Conservation (phyloP, 2,888 invertebrate genomes). For the Stenodema calcarata region DNA sequence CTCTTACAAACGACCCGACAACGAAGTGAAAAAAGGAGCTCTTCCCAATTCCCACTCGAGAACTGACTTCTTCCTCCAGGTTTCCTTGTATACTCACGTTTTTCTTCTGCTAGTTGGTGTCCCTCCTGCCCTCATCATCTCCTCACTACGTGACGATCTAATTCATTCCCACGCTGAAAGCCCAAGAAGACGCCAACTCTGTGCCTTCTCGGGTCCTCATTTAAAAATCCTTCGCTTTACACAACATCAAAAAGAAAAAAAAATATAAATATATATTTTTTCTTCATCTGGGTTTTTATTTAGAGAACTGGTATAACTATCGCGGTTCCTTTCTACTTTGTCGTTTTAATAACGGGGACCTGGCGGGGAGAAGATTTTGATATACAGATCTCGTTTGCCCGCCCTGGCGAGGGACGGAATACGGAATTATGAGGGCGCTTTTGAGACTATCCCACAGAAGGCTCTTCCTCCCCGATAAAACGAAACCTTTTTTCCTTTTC, state of each 20-base stretch:
- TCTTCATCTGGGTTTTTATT: background rate
- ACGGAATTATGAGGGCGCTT: conserved; percentile 6
- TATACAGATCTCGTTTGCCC: background rate
- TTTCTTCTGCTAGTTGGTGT: background rate
- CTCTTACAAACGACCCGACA: no score
- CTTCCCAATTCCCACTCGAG: no score
- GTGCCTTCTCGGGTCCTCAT: background rate
- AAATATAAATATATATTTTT: background rate
- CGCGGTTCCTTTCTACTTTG: background rate
- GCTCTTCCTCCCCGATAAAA: background rate
- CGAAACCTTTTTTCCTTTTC: background rate
- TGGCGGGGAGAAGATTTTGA: background rate
- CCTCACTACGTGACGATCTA: conserved; percentile 6
- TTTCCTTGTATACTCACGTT: background rate
- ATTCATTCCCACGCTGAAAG: conserved; percentile 20
- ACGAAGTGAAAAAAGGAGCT: no score
- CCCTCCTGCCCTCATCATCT: background rate
- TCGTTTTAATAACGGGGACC: background rate
- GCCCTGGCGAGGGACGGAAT: background rate
- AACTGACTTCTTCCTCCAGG: background rate
- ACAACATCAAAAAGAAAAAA: background rate
- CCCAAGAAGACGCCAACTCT: background rate
- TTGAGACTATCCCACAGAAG: background rate
- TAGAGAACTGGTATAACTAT: background rate
- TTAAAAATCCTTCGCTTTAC: background rate